These are phyloP conservation scores for Allolobophora icterica DNA, from an alignment of 2,888 invertebrate species.

Conservation along the genomic window DNA sequence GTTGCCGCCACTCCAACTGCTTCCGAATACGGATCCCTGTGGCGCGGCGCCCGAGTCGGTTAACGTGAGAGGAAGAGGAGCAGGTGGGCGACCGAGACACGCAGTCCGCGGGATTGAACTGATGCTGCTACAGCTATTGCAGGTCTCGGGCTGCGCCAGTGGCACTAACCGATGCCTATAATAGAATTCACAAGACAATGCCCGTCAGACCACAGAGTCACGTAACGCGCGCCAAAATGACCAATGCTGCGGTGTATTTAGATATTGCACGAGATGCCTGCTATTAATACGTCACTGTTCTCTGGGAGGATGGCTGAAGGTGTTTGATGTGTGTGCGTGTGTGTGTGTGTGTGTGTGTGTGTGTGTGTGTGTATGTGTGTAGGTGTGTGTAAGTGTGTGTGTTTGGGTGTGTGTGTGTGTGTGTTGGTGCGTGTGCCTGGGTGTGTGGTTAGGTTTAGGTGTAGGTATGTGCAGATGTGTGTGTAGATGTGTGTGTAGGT, in stretches of 20 bases:
- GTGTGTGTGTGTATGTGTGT: background rate
- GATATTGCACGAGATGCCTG: background rate
- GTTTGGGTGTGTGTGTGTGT: too few species aligned
- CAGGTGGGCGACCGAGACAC: constrained; percentile 3
- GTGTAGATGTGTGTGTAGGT: too few species aligned
- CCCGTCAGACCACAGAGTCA: background rate
- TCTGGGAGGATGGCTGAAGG: background rate
- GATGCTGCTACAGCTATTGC: background rate
- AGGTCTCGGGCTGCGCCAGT: background rate
- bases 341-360: background rate
- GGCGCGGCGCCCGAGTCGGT: background rate
- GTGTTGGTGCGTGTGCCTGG: too few species aligned
- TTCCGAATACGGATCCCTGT: background rate
- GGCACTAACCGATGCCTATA: background rate
- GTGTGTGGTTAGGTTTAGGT: too few species aligned
- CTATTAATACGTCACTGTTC: background rate
- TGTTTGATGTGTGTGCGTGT: background rate
- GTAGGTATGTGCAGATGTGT: too few species aligned
- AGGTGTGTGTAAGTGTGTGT: background rate
- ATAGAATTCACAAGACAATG: constrained; percentile 13
- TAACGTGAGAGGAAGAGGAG: constrained; percentile 21
- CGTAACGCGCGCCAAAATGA: constrained; percentile 12
- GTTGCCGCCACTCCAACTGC: background rate
- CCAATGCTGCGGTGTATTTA: background rate
- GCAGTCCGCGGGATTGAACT: background rate